These are phyloP conservation scores for Temnothorax ravouxi DNA, from an alignment of 2,888 invertebrate genomes.

Conservation along the genomic window DNA sequence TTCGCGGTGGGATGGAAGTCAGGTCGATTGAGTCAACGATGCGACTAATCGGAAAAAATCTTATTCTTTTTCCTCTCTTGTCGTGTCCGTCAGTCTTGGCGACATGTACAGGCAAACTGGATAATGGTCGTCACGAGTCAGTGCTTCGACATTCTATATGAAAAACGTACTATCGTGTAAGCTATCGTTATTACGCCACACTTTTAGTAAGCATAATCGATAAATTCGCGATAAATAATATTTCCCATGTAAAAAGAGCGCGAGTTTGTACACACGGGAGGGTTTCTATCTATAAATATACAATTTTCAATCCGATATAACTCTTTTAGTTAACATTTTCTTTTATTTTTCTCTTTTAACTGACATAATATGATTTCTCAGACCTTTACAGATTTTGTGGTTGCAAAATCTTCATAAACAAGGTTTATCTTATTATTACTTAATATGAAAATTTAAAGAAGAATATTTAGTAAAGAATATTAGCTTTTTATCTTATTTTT, in stretches of 20 bases:
- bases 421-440: background rate
- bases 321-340: background rate
- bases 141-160: slow-evolving; percentile 31
- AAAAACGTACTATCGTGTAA: slow-evolving; percentile 24
- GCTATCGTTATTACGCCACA: slow-evolving; percentile 13
- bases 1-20: slow-evolving; percentile 62
- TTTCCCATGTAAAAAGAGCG: background rate
- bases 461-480: background rate
- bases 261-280: background rate
- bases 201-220: slow-evolving; percentile 40
- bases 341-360: background rate
- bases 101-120: slow-evolving; percentile 12
- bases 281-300: background rate
- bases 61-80: slow-evolving; percentile 37
- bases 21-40: slow-evolving; percentile 60
- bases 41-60: slow-evolving; percentile 67
- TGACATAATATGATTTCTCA: background rate
- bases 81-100: slow-evolving; percentile 19
- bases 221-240: slow-evolving; percentile 33
- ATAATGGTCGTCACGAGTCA: slow-evolving; percentile 15
- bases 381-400: background rate
- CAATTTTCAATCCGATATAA: background rate
- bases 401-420: background rate
- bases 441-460: slow-evolving; percentile 8
- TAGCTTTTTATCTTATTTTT: background rate